Percentiles rank a stretch among this genome's conserved stretches.
Evolutionary conservation across 2,888 invertebrate species (phyloP).

Genomic region (Gasteruption jaculator): DNA sequence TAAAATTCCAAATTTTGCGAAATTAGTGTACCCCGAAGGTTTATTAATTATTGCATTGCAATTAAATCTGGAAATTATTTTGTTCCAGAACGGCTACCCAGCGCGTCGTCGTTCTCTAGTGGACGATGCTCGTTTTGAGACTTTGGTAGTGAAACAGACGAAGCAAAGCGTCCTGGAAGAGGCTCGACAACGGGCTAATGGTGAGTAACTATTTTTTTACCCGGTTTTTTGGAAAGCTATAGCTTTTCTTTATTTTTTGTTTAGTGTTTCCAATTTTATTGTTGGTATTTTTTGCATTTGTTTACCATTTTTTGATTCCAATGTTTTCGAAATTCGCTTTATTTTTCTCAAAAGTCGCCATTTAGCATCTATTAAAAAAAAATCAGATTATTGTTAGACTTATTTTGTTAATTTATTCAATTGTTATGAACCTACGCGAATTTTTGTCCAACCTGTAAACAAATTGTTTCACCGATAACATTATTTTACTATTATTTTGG

Average conservation of each 20-base stretch:
- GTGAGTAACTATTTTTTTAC: constrained; percentile 54
- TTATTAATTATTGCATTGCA: no score
- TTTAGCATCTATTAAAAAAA: constrained; percentile 14
- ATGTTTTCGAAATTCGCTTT: background rate
- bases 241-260: constrained; percentile 25
- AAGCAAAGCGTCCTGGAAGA: constrained; percentile 90
- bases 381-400: background rate
- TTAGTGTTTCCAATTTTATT: constrained; percentile 8
- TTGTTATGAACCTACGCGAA: no score
- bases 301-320: background rate
- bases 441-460: no score
- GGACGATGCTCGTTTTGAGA: constrained; percentile 97
- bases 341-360: background rate
- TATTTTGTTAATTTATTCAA: background rate
- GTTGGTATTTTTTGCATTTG: constrained; percentile 2
- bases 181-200: constrained; percentile 83
- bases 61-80: no score
- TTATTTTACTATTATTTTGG: no score
- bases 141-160: constrained; percentile 90
- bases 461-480: no score
- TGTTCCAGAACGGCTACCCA: constrained; percentile 91
- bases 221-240: constrained; percentile 14
- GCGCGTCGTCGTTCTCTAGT: constrained; percentile 93
- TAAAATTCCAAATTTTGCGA: no score
- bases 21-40: no score